Evolutionary conservation across 2,797 vertebrate genomes (phyloP).

Genomic region (Bovichtus diacanthus): DNA sequence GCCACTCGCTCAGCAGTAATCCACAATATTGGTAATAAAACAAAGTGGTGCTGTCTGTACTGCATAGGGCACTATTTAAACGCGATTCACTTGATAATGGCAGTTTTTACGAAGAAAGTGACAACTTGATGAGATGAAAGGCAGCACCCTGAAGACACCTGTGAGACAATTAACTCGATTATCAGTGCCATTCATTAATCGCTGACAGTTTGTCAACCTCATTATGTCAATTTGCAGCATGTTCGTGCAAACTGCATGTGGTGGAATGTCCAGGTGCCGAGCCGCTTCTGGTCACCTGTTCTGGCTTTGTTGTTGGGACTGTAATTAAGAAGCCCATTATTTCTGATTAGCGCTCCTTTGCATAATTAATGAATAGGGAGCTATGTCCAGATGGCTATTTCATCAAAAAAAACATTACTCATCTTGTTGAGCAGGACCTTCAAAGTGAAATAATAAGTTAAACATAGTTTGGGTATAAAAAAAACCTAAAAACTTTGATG

Average conservation of each 20-base stretch:
- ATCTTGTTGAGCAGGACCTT: constrained; percentile 66
- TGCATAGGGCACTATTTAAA: constrained; percentile 9
- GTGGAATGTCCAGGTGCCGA: constrained; percentile 65
- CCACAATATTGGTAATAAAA: neutral
- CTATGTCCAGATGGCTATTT: constrained; percentile 76
- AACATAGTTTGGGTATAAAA: constrained; percentile 15
- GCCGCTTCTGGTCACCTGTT: constrained; percentile 72
- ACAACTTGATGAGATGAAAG: constrained; percentile 49
- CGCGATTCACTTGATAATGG: constrained; percentile 9
- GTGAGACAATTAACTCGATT: constrained; percentile 68
- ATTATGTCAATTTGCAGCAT: constrained; percentile 72
- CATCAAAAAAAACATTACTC: constrained; percentile 69
- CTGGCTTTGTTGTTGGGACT: constrained; percentile 61
- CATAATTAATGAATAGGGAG: constrained; percentile 77
- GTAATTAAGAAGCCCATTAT: constrained; percentile 79
- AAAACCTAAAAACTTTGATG: neutral
- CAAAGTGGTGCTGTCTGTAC: constrained; percentile 2
- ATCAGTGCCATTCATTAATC: constrained; percentile 71
- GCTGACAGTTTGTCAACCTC: constrained; percentile 77
- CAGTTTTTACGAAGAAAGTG: constrained; percentile 34
- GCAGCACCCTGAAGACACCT: constrained; percentile 51
- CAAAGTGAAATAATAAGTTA: constrained; percentile 50
- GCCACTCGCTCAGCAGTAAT: neutral
- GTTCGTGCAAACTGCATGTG: constrained; percentile 45
- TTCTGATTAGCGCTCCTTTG: constrained; percentile 74